Conservation (phyloP, 2,888 invertebrate species). For the Hydriomena furcata region DNA sequence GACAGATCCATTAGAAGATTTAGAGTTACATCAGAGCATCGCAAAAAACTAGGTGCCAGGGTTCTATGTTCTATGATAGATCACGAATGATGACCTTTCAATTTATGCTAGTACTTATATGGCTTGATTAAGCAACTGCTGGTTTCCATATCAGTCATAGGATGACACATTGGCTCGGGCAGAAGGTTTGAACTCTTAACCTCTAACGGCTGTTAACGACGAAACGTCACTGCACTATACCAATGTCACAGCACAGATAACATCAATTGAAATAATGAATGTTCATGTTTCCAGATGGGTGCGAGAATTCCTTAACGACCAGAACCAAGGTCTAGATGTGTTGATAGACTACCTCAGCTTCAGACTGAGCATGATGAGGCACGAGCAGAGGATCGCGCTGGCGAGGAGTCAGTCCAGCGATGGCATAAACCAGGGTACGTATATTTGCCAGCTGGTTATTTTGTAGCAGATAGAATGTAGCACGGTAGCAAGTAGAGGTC, state of each 20-base stretch:
- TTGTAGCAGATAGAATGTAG: too few relatives aligned
- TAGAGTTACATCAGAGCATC: too few relatives aligned
- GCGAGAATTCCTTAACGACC: slow-evolving; percentile 97
- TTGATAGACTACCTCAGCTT: slow-evolving; percentile 98
- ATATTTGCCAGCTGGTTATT: too few relatives aligned
- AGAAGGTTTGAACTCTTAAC: not conserved
- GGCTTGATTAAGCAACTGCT: not conserved
- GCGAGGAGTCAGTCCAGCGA: slow-evolving; percentile 90
- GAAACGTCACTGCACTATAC: too few relatives aligned
- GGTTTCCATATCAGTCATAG: not conserved
- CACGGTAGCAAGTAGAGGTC: too few relatives aligned
- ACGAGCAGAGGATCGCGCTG: slow-evolving; percentile 92
- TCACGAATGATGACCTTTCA: too few relatives aligned
- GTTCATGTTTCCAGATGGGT: slow-evolving; percentile 93
- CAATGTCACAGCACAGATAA: too few relatives aligned
- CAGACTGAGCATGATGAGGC: slow-evolving; percentile 96
- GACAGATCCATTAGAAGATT: too few relatives aligned
- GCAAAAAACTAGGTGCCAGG: too few relatives aligned
- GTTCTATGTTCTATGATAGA: too few relatives aligned
- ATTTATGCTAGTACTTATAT: not conserved
- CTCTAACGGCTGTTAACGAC: not conserved
- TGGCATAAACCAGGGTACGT: slow-evolving; percentile 84
- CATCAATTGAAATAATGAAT: not conserved
- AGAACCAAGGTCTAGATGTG: slow-evolving; percentile 97
- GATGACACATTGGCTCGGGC: not conserved